Evolutionary conservation across 2,113 vertebrate genomes (phyloP), one percentile per base, ranked within the genome.

Genomic region (Elaphurus davidianus): DNA sequence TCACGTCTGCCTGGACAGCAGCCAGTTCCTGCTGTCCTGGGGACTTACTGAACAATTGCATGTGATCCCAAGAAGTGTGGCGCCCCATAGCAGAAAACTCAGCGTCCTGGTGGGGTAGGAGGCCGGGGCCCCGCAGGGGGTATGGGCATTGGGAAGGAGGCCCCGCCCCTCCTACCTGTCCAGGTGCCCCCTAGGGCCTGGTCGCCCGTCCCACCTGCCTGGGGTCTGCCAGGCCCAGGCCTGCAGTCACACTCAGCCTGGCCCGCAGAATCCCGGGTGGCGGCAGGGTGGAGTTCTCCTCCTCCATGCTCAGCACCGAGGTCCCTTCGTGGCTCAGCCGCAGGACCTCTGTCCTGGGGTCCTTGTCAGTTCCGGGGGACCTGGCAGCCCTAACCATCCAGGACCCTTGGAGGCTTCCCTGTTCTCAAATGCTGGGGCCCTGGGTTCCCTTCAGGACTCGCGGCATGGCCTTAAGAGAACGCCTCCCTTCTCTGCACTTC

Each of bases 271-370:
- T 23, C 60, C 50, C 30, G 14, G 40, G 10, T 17, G n/a, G 43
- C 7, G 10, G 27, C 1, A 0, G 52, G 47, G 3, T 23, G 2
- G 17, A 17, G 87, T 7, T 12, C 40, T 7, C 17, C 6, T 21
- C 30, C 82, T 43, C 1, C 4, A 28, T 50, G 33, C 47, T n/a
- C 25, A 84, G 45, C 7, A 71, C 33, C 27, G 33, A 12, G 79
- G 47, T n/a, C 47, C 25, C 4, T 40, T 55, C 21, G 6, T 9
- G n/a, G 12, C 50, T 85, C 74, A 40, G 33, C 52, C 16, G 25
- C 16, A 15, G 23, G 45, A 43, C 33, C 25, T 85, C 52, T 45
- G 43, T 64, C 47, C 76, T 85, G 25, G 33, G 45, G 47, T 28
- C 33, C 45, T 43, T 14, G 27, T 79, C 54, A 82, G 43, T 54